phyloP scores from a whole-genome alignment of 2,888 invertebrate species.

The Sphaeridia pumilis region DNA sequence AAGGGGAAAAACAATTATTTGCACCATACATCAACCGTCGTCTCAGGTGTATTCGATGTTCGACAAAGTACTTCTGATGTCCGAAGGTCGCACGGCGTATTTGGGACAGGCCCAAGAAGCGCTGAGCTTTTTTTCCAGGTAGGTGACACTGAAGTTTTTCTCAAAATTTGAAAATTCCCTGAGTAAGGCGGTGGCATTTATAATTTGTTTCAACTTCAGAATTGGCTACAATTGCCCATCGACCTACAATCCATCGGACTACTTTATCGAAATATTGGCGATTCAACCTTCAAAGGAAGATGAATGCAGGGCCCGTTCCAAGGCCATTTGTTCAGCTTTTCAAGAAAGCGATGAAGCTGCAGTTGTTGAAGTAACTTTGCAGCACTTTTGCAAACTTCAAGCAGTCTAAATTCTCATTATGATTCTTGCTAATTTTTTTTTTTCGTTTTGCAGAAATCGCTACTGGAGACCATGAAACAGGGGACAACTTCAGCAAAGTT shows the following conservation, averaged over 20 bases:
- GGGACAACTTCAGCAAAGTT: conserved; percentile 2
- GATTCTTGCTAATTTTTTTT: background rate
- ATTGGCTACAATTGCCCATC: conserved; percentile 59
- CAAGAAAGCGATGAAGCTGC: background rate
- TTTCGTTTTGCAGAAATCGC: background rate
- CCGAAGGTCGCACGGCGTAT: conserved; percentile 77
- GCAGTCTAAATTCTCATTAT: background rate
- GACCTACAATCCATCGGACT: conserved; percentile 89
- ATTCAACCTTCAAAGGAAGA: conserved; percentile 76
- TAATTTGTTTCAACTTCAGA: no score
- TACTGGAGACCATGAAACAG: background rate
- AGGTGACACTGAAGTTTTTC: conserved; percentile 16
- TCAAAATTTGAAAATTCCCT: background rate
- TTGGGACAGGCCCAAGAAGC: conserved; percentile 37
- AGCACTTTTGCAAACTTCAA: conserved; percentile 11
- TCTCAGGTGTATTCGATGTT: conserved; percentile 75
- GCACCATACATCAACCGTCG: conserved; percentile 92
- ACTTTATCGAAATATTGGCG: conserved; percentile 76
- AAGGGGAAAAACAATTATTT: conserved; percentile 76
- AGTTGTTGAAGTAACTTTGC: conserved; percentile 51
- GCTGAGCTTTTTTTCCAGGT: conserved; percentile 38
- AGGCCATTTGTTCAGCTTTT: conserved; percentile 45
- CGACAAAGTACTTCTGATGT: conserved; percentile 75
- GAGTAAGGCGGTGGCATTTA: background rate
- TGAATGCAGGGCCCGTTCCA: conserved; percentile 75